Conservation (phyloP, 2,888 invertebrate species). For the Epinotia nisella region DNA sequence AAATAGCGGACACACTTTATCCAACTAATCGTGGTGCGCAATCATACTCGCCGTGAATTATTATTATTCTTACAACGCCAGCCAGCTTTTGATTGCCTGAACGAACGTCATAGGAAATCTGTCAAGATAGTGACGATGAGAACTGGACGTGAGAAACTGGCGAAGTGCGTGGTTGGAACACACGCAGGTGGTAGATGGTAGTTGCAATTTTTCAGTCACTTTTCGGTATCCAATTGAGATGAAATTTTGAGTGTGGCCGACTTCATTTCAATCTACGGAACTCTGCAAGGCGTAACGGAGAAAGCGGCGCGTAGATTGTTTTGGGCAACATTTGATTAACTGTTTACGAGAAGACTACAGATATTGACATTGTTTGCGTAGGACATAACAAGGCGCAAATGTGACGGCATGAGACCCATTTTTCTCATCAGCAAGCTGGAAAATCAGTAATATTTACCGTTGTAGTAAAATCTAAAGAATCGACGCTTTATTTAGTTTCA, state of each 20-base stretch:
- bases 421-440: not conserved
- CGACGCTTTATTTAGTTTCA: no score
- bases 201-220: not conserved
- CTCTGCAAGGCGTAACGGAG: not conserved
- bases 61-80: slow-evolving; percentile 18
- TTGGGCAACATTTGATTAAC: slow-evolving; percentile 5
- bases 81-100: not conserved
- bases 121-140: not conserved
- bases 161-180: not conserved
- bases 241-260: no score
- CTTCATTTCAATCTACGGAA: not conserved
- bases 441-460: not conserved
- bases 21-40: not conserved
- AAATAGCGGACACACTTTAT: not conserved
- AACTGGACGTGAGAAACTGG: not conserved
- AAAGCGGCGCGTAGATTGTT: not conserved
- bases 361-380: not conserved
- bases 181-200: not conserved
- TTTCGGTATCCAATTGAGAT: no score
- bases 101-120: slow-evolving; percentile 5
- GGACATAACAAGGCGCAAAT: slow-evolving; percentile 1
- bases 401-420: not conserved
- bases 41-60: slow-evolving; percentile 9
- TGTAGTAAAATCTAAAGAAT: not conserved
- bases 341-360: slow-evolving; percentile 10